Conservation (phyloP, 2,113 vertebrate genomes). For the Macquaria ambigua region DNA sequence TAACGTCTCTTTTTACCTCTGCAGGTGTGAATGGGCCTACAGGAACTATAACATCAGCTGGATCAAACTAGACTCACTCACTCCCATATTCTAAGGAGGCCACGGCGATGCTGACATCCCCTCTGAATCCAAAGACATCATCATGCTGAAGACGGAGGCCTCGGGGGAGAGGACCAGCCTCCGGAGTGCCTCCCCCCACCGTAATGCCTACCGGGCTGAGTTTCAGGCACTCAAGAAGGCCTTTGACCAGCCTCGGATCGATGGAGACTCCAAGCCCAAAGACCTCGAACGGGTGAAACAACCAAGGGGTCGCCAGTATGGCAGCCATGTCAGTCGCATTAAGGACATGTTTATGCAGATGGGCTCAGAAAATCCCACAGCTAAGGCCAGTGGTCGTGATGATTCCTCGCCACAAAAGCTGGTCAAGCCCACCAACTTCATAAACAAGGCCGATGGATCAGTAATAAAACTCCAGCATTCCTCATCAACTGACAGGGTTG, state of each 20-base stretch:
- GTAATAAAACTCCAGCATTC: slow-evolving; percentile 91
- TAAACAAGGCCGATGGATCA: slow-evolving; percentile 91
- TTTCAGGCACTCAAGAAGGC: slow-evolving; percentile 98
- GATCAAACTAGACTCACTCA: slow-evolving; percentile 49
- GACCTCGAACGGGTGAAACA: slow-evolving; percentile 89
- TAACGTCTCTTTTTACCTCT: slow-evolving; percentile 41
- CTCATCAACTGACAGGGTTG: slow-evolving; percentile 88
- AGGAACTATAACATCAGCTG: slow-evolving; percentile 38
- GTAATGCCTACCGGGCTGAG: slow-evolving; percentile 97
- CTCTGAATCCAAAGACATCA: slow-evolving; percentile 85
- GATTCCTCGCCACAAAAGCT: slow-evolving; percentile 90
- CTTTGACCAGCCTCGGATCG: slow-evolving; percentile 94
- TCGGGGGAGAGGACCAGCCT: slow-evolving; percentile 94
- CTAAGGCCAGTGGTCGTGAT: slow-evolving; percentile 83
- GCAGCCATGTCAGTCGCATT: slow-evolving; percentile 97
- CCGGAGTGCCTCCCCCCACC: slow-evolving; percentile 97
- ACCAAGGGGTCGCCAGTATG: slow-evolving; percentile 94
- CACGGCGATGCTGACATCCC: slow-evolving; percentile 85
- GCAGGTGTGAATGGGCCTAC: slow-evolving; percentile 66
- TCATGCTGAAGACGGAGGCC: slow-evolving; percentile 98
- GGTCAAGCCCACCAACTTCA: slow-evolving; percentile 90
- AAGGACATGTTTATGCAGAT: slow-evolving; percentile 99
- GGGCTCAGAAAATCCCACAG: slow-evolving; percentile 87
- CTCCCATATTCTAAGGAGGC: slow-evolving; percentile 68
- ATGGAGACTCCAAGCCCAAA: slow-evolving; percentile 89